Evolutionary conservation across 2,113 vertebrate genomes (phyloP), one percentile per base, ranked within the genome.

Genomic region (Marmota flaviventris): DNA sequence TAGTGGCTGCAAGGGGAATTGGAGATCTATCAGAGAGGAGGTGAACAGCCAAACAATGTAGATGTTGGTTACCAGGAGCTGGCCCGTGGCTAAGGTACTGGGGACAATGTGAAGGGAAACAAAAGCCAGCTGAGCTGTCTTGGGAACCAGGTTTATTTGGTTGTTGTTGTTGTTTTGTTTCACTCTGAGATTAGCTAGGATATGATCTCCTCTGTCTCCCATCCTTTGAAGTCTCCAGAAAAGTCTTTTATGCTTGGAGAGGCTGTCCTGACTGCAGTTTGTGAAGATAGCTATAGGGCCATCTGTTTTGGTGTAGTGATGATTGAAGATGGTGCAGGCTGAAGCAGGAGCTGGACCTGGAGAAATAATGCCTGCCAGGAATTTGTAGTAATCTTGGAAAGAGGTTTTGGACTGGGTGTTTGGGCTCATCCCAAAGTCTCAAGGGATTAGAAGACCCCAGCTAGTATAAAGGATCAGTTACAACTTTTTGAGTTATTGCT

Each of bases 161-260:
- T 58, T 8, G 65, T 29, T 17, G 10, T 29, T 69, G 29, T 73
- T 85, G 53, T 73, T 78, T 94, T 85, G 76, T 86, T 67, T 92
- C 32, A 72, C 45, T 20, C 37, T 77, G 87, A 97, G 12, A 34
- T 34, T 85, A 85, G 32, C 58, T 96, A 18, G 42, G 32, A 69
- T 84, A 72, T 88, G 53, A 81, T 91, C 22, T 56, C 27, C 24
- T 86, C 32, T 65, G 48, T 69, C 76, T 76, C 45, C 65, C n/a
- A 91, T 90, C 11, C 42, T 77, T 94, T 82, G 81, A 88, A 70
- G 73, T 84, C 93, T 85, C 92, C 8, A 91, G 76, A 83, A 89
- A 90, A 72, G 16, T 78, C 42, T 85, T 13, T 34, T 42, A 25
- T 32, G 37, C 48, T n/a, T 61, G 29, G 25, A 3, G 45, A 89